These are phyloP conservation scores for Gonatopus flavifemur DNA, from an alignment of 1,140 invertebrate species.

Conservation along the genomic window DNA sequence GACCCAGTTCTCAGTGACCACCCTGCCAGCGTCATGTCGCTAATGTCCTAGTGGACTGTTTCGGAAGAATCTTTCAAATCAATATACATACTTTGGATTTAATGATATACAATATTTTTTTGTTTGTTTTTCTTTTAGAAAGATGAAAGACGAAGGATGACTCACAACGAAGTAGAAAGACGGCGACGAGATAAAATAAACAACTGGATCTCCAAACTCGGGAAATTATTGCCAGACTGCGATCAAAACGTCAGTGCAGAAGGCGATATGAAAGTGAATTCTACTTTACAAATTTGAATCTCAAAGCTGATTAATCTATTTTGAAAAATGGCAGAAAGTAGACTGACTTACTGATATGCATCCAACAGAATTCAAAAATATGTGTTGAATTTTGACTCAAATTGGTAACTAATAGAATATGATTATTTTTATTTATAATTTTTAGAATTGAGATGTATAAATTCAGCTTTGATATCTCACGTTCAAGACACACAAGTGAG, in stretches of 20 bases:
- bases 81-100: not conserved
- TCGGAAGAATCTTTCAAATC: too few relatives aligned
- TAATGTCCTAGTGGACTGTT: too few relatives aligned
- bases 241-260: constrained; percentile 14
- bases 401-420: too few relatives aligned
- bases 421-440: not conserved
- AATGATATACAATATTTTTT: not conserved
- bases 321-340: too few relatives aligned
- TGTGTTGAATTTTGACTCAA: too few relatives aligned
- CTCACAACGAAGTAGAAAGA: constrained; percentile 65
- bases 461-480: too few relatives aligned
- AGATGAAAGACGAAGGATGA: constrained; percentile 59
- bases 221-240: constrained; percentile 64
- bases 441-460: too few relatives aligned
- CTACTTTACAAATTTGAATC: constrained; percentile 25
- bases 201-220: constrained; percentile 73
- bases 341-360: too few relatives aligned
- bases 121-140: constrained; percentile 31
- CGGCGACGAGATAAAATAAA: constrained; percentile 70
- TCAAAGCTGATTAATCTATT: too few relatives aligned
- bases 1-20: not conserved
- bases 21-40: too few relatives aligned
- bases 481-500: too few relatives aligned
- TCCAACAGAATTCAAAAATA: too few relatives aligned
- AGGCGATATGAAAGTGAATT: constrained; percentile 29